Conservation (phyloP, 2,113 vertebrate genomes). For the Pristiophorus japonicus region DNA sequence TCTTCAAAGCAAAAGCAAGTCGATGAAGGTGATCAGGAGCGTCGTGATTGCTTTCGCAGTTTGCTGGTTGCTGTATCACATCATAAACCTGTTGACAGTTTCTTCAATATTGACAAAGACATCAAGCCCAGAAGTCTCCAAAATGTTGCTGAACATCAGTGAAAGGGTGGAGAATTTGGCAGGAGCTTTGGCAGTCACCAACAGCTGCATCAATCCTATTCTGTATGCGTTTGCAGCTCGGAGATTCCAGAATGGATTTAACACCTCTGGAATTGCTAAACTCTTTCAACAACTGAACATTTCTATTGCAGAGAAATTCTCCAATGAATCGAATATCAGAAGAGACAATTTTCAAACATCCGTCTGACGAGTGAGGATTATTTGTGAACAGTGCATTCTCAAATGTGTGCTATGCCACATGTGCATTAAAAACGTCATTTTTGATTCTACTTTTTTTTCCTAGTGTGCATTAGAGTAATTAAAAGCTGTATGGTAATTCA, state of each 20-base stretch:
- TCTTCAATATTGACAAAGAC: conserved; percentile 44
- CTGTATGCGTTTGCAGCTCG: conserved; percentile 64
- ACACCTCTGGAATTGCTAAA: conserved; percentile 59
- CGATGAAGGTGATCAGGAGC: conserved; percentile 56
- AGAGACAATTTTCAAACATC: neutral
- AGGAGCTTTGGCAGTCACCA: conserved; percentile 60
- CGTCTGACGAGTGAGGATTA: neutral
- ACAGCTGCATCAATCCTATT: conserved; percentile 61
- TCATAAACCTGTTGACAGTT: conserved; percentile 52
- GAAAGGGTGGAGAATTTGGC: conserved; percentile 51
- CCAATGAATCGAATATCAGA: neutral
- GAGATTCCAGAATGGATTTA: conserved; percentile 56
- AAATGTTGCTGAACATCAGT: conserved; percentile 43
- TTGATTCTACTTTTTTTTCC: neutral
- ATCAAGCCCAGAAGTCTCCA: conserved; percentile 36
- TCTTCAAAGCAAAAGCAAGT: conserved; percentile 61
- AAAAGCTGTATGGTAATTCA: too few species aligned
- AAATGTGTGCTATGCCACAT: neutral
- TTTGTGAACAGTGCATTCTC: neutral
- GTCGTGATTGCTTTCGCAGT: conserved; percentile 59
- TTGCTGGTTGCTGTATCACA: conserved; percentile 64
- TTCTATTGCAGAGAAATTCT: neutral
- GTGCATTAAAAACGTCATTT: neutral
- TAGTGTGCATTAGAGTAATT: neutral
- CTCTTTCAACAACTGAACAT: conserved; percentile 64